Base-by-base conservation (phyloP, 2,113 vertebrate species). In the Azemiops feae region DNA sequence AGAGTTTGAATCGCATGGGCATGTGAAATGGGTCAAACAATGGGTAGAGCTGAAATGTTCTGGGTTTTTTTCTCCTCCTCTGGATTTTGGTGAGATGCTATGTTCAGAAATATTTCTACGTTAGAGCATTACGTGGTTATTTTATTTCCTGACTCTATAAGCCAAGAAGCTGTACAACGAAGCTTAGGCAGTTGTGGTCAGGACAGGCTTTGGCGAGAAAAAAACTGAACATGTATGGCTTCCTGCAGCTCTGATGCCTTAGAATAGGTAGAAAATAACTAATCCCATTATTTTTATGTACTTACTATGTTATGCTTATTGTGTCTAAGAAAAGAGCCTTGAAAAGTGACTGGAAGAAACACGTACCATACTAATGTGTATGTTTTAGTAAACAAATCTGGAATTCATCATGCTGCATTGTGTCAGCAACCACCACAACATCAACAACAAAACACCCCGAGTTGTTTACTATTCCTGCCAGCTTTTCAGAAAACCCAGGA, bases 401-500 rank as follows among this genome's bases (percentile, higher is more conserved):
- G 47, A 54, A 92, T 88, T 53, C 86, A 92, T 92, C 47, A 27
- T 18, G 12, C 87, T 92, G 91, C n/a, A 18, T 88, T 74, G 57
- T 88, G 91, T 92, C 86, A 88, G 64, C 12, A 74, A 88, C 64
- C 64, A 52, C 22, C 34, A 81, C 69, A 43, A 22, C 74, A 43
- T 43, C 74, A 43, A 20, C 74, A 81, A 43, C 74, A 22, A 81
- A 81, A 81, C 34, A 22, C 6, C 74, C 74, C 1, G 20, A 43
- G 47, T 74, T 88, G 58, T 88, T 88, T 88, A 74, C 91, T 88
- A 53, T 88, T 54, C 86, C 58, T 88, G 86, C 86, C 25, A 87
- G 47, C 86, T 92, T 87, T 54, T 92, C 86, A 43, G 27, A 60
- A 25, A 88, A 92, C 47, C 69, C 53, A 34, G 58, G 47, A 54